A percentile compares a stretch with the other conserved stretches of the same genome.
Conservation (phyloP, 2,888 invertebrate species). For the Cloeon dipterum region DNA sequence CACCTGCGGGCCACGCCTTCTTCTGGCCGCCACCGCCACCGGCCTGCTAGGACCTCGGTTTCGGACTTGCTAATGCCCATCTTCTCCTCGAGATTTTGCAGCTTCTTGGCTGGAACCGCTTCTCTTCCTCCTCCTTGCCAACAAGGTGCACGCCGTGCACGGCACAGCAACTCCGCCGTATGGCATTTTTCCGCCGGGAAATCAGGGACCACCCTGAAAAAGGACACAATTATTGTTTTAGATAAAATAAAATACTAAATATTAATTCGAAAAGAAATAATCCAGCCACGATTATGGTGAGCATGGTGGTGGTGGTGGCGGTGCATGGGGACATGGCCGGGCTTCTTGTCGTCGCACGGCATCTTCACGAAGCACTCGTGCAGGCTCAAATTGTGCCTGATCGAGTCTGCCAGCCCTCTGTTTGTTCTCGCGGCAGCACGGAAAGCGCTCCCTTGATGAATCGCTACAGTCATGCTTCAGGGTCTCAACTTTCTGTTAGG, state of each 20-base stretch:
- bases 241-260: too few relatives aligned
- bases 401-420: conserved; percentile 96
- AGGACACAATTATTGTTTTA: neutral
- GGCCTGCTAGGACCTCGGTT: too few relatives aligned
- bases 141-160: too few relatives aligned
- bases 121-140: conserved; percentile 70
- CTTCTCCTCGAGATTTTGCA: conserved; percentile 43
- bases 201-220: neutral
- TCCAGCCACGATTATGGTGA: too few relatives aligned
- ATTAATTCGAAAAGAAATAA: neutral
- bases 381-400: conserved; percentile 80
- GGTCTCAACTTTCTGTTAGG: conserved; percentile 82
- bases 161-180: conserved; percentile 2
- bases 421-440: conserved; percentile 91
- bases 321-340: conserved; percentile 91
- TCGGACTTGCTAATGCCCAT: too few relatives aligned
- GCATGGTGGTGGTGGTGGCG: too few relatives aligned
- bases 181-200: neutral
- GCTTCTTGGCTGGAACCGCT: conserved; percentile 45
- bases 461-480: conserved; percentile 91
- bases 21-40: too few relatives aligned
- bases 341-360: conserved; percentile 88
- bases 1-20: too few relatives aligned
- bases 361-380: conserved; percentile 97
- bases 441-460: conserved; percentile 96